phyloP scores from a whole-genome alignment of 2,113 vertebrate species.

The Silurus asotus region DNA sequence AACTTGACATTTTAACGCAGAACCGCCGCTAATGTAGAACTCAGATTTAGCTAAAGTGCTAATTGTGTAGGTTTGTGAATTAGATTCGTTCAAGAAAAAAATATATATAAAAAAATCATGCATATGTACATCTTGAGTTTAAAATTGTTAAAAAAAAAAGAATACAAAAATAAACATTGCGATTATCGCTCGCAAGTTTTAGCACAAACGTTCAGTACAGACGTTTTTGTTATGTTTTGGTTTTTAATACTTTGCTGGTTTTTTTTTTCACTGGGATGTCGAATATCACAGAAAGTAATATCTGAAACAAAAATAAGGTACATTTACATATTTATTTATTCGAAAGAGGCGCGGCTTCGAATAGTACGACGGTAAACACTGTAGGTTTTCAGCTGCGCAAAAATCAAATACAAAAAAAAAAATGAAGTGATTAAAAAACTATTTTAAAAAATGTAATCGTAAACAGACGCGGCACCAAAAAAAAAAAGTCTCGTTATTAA shows the following conservation, averaged over 20 bases:
- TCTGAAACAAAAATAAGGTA: not conserved
- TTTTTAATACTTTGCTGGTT: not conserved
- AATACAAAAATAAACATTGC: not conserved
- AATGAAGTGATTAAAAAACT: not conserved
- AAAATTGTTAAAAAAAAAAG: not conserved
- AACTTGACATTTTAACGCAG: not conserved
- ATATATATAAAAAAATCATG: not conserved
- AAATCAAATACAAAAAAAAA: not conserved
- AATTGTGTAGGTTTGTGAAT: not conserved
- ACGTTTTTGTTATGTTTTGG: not conserved
- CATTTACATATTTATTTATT: not conserved
- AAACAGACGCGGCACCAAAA: not conserved
- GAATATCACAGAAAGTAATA: not conserved
- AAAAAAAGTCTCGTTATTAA: not conserved
- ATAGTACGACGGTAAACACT: not conserved
- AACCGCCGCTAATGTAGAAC: not conserved
- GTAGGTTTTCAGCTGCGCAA: not conserved
- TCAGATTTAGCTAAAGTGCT: conserved; percentile 15
- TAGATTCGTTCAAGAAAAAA: not conserved
- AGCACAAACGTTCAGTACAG: not conserved
- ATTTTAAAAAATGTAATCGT: not conserved
- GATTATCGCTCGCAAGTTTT: not conserved
- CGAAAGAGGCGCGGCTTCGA: not conserved
- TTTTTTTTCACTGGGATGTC: not conserved
- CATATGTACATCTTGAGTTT: not conserved